Evolutionary conservation across 2,888 invertebrate species (phyloP).

Genomic region (Periphyllus acericola): DNA sequence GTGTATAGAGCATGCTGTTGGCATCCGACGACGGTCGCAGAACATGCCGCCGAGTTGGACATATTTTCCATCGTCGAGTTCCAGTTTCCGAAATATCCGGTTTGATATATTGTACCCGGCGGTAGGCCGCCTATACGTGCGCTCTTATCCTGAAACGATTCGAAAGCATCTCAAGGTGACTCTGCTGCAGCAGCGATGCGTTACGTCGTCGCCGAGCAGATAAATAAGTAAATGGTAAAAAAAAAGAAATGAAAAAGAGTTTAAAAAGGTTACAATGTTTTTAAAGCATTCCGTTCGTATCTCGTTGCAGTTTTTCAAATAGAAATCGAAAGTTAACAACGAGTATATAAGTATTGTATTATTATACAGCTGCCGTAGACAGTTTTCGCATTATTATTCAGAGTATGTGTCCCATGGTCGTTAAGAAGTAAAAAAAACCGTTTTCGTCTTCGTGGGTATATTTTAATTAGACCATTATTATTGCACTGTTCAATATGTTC

Average conservation of each 20-base stretch:
- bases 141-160: neutral
- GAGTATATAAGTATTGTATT: too few species aligned
- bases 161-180: neutral
- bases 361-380: too few species aligned
- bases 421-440: neutral
- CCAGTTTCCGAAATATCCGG: conserved; percentile 18
- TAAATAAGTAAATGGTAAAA: too few species aligned
- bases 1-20: neutral
- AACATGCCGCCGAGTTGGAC: neutral
- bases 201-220: too few species aligned
- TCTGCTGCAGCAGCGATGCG: too few species aligned
- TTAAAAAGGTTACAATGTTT: too few species aligned
- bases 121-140: neutral
- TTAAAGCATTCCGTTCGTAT: neutral
- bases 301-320: neutral
- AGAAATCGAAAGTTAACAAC: neutral
- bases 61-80: neutral
- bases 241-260: neutral
- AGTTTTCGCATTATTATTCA: neutral
- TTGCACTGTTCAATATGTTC: too few species aligned
- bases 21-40: neutral
- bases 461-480: too few species aligned
- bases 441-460: too few species aligned
- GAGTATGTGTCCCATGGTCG: neutral
- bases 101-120: neutral